Evolutionary conservation across 92 coral and sea anemone genomes (phyloP).

Genomic region (Muricea muricata): DNA sequence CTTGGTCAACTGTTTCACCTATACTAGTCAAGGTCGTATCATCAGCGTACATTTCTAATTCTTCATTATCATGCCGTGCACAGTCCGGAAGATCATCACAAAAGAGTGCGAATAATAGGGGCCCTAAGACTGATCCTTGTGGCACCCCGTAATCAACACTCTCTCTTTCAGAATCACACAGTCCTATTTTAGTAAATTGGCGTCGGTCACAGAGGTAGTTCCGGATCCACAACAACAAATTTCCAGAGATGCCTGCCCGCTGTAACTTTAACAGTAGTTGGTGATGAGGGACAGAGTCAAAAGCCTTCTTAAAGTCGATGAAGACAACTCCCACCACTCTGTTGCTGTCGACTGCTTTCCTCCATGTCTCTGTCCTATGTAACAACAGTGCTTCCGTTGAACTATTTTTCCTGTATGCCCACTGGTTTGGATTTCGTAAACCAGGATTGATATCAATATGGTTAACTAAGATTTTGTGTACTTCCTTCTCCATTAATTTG

Average conservation of each 20-base stretch:
- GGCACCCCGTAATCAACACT: slow-evolving; percentile 44
- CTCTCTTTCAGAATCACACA: slow-evolving; percentile 38
- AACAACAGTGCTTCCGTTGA: slow-evolving; percentile 12
- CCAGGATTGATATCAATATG: background rate
- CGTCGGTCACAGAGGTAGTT: slow-evolving; percentile 48
- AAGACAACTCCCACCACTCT: slow-evolving; percentile 46
- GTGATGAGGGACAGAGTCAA: slow-evolving; percentile 49
- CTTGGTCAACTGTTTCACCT: slow-evolving; percentile 6
- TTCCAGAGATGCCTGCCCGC: slow-evolving; percentile 38
- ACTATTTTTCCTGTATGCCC: slow-evolving; percentile 14
- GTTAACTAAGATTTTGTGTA: background rate
- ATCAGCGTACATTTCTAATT: too few relatives aligned
- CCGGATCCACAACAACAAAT: slow-evolving; percentile 46
- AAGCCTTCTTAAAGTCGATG: slow-evolving; percentile 56
- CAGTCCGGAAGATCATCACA: slow-evolving; percentile 46
- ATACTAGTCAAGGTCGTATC: too few relatives aligned
- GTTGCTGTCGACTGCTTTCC: slow-evolving; percentile 48
- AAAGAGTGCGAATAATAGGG: slow-evolving; percentile 52
- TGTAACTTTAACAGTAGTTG: slow-evolving; percentile 41
- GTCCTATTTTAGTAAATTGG: slow-evolving; percentile 38
- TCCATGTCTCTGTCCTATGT: slow-evolving; percentile 66
- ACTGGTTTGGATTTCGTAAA: slow-evolving; percentile 24
- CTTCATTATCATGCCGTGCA: background rate
- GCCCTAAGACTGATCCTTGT: slow-evolving; percentile 48
- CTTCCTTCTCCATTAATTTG: slow-evolving; percentile 60